Conservation (phyloP, 2,888 invertebrate genomes). For the Hirudinaria manillensis region DNA sequence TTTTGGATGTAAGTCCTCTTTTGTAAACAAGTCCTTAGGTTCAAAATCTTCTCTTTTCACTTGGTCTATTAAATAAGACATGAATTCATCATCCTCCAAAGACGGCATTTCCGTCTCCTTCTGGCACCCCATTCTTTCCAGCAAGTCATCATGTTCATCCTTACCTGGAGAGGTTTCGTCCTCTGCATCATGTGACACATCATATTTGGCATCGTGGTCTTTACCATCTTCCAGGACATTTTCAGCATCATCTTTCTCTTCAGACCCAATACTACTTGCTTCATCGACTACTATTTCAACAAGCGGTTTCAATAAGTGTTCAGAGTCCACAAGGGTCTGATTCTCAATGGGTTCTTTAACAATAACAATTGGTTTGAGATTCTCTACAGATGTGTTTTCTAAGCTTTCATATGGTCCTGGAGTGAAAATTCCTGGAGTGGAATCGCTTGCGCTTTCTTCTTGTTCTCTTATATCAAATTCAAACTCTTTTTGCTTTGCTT, state of each 20-base stretch:
- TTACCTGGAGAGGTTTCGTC: no score
- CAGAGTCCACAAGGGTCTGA: background rate
- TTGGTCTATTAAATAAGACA: background rate
- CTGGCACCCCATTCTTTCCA: background rate
- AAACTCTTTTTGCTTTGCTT: background rate
- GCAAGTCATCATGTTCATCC: background rate
- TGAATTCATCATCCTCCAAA: slow-evolving; percentile 5
- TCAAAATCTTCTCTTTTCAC: slow-evolving; percentile 1
- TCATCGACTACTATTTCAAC: slow-evolving; percentile 5
- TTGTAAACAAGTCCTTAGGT: background rate
- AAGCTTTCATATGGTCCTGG: background rate
- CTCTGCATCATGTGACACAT: no score
- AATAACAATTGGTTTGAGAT: slow-evolving; percentile 9
- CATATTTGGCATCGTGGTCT: no score
- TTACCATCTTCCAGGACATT: no score
- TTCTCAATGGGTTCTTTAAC: slow-evolving; percentile 4
- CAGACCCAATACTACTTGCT: background rate
- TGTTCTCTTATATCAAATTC: background rate
- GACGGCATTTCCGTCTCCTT: background rate
- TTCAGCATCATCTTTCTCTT: no score
- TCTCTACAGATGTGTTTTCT: background rate
- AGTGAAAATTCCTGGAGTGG: background rate
- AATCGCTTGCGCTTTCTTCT: background rate
- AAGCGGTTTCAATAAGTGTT: background rate
- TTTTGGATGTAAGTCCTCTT: no score